Evolutionary conservation across 2,797 vertebrate species (phyloP).

Genomic region (Sparus aurata): DNA sequence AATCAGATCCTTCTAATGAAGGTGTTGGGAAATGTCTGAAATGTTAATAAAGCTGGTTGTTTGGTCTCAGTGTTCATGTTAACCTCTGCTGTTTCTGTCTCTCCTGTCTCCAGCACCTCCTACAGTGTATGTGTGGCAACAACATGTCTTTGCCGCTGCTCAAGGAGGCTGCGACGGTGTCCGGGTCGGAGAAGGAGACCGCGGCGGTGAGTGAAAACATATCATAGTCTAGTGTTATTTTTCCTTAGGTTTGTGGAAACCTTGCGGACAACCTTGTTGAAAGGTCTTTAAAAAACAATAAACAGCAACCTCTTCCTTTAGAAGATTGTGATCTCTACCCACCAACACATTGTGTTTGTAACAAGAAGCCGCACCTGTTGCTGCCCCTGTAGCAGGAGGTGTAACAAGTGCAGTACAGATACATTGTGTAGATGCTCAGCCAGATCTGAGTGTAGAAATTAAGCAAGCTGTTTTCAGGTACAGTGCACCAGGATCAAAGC

Average conservation of each 20-base stretch:
- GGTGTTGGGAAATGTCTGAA: too few species aligned
- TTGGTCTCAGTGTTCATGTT: constrained; percentile 10
- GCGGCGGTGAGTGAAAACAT: constrained; percentile 90
- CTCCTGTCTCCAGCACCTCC: constrained; percentile 80
- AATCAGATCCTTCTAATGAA: too few species aligned
- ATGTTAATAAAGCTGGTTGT: constrained; percentile 23
- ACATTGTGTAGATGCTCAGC: constrained; percentile 2
- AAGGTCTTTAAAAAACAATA: background rate
- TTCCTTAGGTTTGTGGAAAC: too few species aligned
- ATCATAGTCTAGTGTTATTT: background rate
- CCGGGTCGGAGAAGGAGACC: constrained; percentile 96
- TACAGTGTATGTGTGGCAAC: constrained; percentile 99
- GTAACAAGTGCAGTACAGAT: constrained; percentile 7
- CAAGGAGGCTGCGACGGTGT: constrained; percentile 95
- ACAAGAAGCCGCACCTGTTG: constrained; percentile 15
- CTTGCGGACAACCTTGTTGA: too few species aligned
- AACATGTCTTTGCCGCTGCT: constrained; percentile 99
- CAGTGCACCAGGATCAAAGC: constrained; percentile 36
- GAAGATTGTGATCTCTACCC: too few species aligned
- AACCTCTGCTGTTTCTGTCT: constrained; percentile 15
- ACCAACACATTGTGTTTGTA: too few species aligned
- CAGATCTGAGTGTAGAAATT: constrained; percentile 20
- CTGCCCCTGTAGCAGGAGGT: constrained; percentile 19
- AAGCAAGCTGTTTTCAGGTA: constrained; percentile 6
- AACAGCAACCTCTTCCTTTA: background rate